These are phyloP conservation scores for Xestoiulus laeticollis DNA, from an alignment of 2,888 invertebrate genomes.

Conservation along the genomic window DNA sequence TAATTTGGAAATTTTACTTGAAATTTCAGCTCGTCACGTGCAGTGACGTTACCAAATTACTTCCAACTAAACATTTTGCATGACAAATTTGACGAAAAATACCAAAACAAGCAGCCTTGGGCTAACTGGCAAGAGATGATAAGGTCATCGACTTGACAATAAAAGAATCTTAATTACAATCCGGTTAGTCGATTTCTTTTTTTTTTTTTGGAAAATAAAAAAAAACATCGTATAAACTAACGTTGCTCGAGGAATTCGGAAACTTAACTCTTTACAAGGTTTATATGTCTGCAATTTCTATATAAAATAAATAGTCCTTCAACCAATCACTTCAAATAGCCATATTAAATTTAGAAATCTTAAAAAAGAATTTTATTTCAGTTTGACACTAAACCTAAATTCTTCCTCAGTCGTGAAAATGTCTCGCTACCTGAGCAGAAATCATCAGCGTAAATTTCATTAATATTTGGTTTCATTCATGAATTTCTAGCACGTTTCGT, in stretches of 20 bases:
- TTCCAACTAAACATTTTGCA: background rate
- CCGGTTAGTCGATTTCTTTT: background rate
- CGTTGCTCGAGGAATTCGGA: background rate
- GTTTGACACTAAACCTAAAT: background rate
- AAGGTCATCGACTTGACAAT: conserved; percentile 30
- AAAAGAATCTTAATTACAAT: conserved; percentile 32
- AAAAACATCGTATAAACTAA: background rate
- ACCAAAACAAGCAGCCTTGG: background rate
- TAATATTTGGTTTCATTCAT: conserved; percentile 40
- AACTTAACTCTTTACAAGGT: background rate
- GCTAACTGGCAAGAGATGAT: background rate
- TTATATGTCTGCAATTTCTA: background rate
- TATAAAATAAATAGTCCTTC: background rate
- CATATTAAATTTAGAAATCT: background rate
- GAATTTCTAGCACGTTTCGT: conserved; percentile 30
- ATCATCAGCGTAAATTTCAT: conserved; percentile 28
- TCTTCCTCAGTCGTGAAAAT: background rate
- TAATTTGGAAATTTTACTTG: too few relatives aligned
- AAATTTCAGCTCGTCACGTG: too few relatives aligned
- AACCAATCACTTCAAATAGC: background rate
- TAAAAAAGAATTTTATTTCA: background rate
- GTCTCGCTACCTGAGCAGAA: background rate
- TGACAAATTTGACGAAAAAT: background rate
- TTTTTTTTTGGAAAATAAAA: background rate
- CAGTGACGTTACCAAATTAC: too few relatives aligned